Evolutionary conservation across 2,888 invertebrate species (phyloP).

Genomic region (Hanleya hanleyi): DNA sequence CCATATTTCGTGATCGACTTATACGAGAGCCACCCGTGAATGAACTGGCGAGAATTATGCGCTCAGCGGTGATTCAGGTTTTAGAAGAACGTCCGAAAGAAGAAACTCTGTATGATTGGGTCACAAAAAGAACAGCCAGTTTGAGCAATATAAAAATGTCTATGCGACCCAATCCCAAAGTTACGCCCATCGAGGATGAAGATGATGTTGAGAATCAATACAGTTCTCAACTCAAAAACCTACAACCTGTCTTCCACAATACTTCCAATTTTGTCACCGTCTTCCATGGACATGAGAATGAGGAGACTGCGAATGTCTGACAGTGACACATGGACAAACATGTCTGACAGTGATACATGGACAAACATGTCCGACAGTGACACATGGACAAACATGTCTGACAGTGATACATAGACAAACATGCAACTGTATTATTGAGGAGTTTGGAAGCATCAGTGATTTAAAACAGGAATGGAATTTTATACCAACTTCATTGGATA

Average conservation of each 20-base stretch:
- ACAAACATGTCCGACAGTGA: too few relatives aligned
- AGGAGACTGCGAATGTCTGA: neutral
- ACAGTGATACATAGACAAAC: too few relatives aligned
- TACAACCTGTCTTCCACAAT: neutral
- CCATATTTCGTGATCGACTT: conserved; percentile 60
- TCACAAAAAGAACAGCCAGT: conserved; percentile 57
- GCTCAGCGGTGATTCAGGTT: conserved; percentile 35
- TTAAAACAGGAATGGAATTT: too few relatives aligned
- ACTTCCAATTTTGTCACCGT: neutral
- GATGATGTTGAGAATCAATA: conserved; percentile 44
- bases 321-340: too few relatives aligned
- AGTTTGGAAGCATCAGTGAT: too few relatives aligned
- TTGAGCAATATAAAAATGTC: conserved; percentile 52
- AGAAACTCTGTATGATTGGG: conserved; percentile 62
- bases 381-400: too few relatives aligned
- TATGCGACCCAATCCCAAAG: conserved; percentile 42
- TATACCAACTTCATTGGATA: too few relatives aligned
- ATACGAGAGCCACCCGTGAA: conserved; percentile 49
- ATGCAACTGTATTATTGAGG: too few relatives aligned
- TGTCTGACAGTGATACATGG: too few relatives aligned
- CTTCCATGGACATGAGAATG: neutral
- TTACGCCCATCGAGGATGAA: conserved; percentile 34
- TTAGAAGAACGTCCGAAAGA: conserved; percentile 63
- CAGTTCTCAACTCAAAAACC: too few relatives aligned
- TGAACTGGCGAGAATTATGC: conserved; percentile 60